phyloP scores from a whole-genome alignment of 1,140 invertebrate species.

The Drosophila lini region DNA sequence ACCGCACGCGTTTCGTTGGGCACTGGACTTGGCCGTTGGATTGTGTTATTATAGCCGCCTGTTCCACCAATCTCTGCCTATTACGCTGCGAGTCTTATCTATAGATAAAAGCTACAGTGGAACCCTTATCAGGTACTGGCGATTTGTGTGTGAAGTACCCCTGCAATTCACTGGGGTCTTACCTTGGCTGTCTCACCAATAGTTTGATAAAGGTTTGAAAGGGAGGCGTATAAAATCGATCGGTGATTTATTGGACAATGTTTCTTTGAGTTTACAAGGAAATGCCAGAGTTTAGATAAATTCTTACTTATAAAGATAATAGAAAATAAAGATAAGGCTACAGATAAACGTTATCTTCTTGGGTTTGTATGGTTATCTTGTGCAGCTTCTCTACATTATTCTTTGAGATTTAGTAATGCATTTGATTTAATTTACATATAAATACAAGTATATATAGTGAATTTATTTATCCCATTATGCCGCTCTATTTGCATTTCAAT shows the following conservation, averaged over 20 bases:
- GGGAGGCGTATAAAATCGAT: slow-evolving; percentile 5
- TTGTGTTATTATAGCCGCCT: slow-evolving; percentile 31
- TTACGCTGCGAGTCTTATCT: slow-evolving; percentile 36
- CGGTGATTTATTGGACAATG: background rate
- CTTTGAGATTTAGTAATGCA: background rate
- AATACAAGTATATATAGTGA: background rate
- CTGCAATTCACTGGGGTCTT: background rate
- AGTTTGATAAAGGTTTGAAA: background rate
- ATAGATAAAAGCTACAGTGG: slow-evolving; percentile 27
- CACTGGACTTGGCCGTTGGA: slow-evolving; percentile 20
- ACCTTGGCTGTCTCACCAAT: slow-evolving; percentile 7
- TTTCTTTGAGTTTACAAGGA: background rate
- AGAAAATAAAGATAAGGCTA: background rate
- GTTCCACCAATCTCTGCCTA: slow-evolving; percentile 38
- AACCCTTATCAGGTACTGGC: slow-evolving; percentile 20
- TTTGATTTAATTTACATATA: background rate
- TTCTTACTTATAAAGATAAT: background rate
- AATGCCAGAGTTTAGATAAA: background rate
- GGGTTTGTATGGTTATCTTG: background rate
- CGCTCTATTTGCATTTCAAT: slow-evolving; percentile 7
- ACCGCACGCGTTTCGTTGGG: slow-evolving; percentile 26
- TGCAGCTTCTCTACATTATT: background rate
- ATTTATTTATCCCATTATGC: background rate
- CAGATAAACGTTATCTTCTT: slow-evolving; percentile 12
- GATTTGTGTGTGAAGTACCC: slow-evolving; percentile 33